Percentiles rank a stretch among this genome's conserved stretches.
phyloP scores from a whole-genome alignment of 2,113 vertebrate species.

The Alouatta palliata region DNA sequence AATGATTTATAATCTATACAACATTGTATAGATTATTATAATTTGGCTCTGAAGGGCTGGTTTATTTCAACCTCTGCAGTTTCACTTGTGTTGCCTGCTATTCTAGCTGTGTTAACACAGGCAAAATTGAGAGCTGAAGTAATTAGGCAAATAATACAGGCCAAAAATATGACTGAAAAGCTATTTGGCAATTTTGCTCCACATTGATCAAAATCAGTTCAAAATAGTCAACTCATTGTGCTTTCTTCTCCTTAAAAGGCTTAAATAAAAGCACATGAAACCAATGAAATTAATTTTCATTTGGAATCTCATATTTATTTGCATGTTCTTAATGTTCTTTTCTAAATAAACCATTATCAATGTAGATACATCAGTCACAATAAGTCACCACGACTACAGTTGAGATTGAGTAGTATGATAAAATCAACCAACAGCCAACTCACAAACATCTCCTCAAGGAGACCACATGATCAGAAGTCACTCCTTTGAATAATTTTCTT shows the following conservation, averaged over 20 bases:
- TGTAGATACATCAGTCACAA: not conserved
- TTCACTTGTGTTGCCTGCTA: not conserved
- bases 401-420: not conserved
- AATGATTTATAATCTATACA: not conserved
- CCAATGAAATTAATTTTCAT: constrained; percentile 26
- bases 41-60: constrained; percentile 3
- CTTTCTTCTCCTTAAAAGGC: not conserved
- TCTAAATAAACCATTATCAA: not conserved
- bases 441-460: not conserved
- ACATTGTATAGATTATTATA: not conserved
- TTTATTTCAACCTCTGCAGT: constrained; percentile 29
- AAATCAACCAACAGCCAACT: not conserved
- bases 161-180: constrained; percentile 51
- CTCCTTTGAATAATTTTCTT: not conserved
- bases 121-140: constrained; percentile 53
- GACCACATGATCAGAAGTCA: not conserved
- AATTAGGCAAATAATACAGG: constrained; percentile 58
- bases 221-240: not conserved
- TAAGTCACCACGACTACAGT: not conserved
- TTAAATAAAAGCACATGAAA: constrained; percentile 16
- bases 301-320: not conserved
- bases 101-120: constrained; percentile 42
- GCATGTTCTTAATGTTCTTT: not conserved
- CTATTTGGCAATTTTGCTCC: not conserved
- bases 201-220: not conserved